A percentile compares a stretch with the other conserved stretches of the same genome.
Evolutionary conservation across 2,113 vertebrate species (phyloP).

Genomic region (Elephas maximus): DNA sequence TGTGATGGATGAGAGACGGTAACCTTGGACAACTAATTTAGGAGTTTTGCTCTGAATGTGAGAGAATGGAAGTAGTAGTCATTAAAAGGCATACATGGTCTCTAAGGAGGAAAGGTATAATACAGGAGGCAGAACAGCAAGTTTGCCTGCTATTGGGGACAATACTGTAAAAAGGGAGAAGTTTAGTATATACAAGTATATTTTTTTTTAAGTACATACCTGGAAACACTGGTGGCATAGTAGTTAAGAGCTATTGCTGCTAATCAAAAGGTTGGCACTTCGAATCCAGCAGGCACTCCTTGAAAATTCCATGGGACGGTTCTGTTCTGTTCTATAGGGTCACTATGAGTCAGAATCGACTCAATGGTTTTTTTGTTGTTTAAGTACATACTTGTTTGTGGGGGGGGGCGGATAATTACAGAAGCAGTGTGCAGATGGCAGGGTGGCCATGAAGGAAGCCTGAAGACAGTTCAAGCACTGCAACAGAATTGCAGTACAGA

Average conservation of each 20-base stretch:
- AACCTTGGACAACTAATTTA: background rate
- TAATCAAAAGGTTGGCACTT: no score
- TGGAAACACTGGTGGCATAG: no score
- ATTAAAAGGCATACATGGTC: accelerated
- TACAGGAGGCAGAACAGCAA: background rate
- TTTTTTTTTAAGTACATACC: no score
- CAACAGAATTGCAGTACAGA: accelerated
- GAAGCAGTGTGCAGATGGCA: background rate
- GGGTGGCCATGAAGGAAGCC: background rate
- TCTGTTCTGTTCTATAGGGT: no score
- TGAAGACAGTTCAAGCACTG: background rate
- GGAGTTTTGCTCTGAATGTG: background rate
- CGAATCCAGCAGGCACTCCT: no score
- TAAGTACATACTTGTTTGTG: no score
- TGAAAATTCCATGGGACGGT: no score
- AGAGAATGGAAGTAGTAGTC: background rate
- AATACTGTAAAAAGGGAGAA: accelerated
- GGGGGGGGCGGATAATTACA: accelerated
- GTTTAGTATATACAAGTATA: no score
- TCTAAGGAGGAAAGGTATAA: no score
- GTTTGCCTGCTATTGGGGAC: background rate
- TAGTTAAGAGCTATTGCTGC: no score
- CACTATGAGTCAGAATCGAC: no score
- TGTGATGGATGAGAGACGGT: background rate
- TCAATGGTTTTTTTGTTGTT: no score